Conservation (phyloP, 2,797 vertebrate genomes). For the Oreonectes daqikongensis region DNA sequence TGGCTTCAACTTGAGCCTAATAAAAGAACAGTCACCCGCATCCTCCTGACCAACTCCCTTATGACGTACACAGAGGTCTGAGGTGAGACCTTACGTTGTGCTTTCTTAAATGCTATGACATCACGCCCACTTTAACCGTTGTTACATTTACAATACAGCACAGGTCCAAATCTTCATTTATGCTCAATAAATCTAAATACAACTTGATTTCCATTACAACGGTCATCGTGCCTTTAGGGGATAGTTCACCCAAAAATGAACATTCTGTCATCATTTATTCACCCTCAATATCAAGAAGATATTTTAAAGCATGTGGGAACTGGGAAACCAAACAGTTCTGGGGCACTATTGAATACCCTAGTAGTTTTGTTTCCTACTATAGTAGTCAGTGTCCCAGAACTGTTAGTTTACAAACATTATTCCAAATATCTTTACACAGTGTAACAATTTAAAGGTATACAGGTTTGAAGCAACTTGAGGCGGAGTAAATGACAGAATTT, state of each 20-base stretch:
- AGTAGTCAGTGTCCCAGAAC: too few relatives aligned
- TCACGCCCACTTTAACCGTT: conserved; percentile 38
- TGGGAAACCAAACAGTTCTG: too few relatives aligned
- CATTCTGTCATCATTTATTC: too few relatives aligned
- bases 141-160: neutral
- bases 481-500: too few relatives aligned
- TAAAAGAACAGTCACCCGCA: conserved; percentile 43
- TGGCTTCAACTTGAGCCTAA: conserved; percentile 33
- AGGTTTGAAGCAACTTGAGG: too few relatives aligned
- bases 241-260: neutral
- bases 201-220: neutral
- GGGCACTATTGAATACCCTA: too few relatives aligned
- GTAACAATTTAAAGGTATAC: too few relatives aligned
- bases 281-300: too few relatives aligned
- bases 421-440: too few relatives aligned
- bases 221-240: neutral
- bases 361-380: too few relatives aligned
- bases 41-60: conserved; percentile 26
- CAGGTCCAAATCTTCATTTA: neutral
- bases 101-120: conserved; percentile 33
- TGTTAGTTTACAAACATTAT: too few relatives aligned
- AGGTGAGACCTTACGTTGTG: conserved; percentile 28
- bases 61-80: conserved; percentile 41
- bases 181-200: neutral
- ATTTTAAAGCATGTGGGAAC: too few relatives aligned